phyloP scores from a whole-genome alignment of 2,888 invertebrate species.

The Myathropa florea region DNA sequence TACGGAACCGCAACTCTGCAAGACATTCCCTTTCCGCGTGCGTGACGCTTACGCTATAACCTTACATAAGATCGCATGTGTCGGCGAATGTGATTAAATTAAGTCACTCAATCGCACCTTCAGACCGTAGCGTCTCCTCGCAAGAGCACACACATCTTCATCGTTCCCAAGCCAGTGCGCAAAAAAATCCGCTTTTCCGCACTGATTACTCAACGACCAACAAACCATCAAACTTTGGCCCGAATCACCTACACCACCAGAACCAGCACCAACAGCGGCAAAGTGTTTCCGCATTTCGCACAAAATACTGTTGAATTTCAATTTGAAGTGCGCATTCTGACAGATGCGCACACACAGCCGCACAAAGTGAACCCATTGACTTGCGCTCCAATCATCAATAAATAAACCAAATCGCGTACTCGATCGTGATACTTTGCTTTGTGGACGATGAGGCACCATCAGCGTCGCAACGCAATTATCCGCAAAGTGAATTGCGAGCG shows the following conservation, averaged over 20 bases:
- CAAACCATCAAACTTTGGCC: background rate
- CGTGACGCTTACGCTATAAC: background rate
- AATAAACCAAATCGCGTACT: constrained; percentile 60
- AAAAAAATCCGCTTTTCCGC: background rate
- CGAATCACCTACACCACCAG: background rate
- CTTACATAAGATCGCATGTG: constrained; percentile 10
- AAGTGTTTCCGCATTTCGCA: constrained; percentile 57
- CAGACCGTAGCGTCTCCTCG: constrained; percentile 23
- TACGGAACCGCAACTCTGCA: background rate
- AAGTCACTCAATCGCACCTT: constrained; percentile 18
- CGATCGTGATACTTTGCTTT: constrained; percentile 32
- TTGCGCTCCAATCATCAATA: constrained; percentile 55
- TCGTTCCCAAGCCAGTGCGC: background rate
- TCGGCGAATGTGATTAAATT: constrained; percentile 12
- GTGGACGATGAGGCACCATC: background rate
- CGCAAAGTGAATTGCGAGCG: constrained; percentile 45
- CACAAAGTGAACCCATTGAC: constrained; percentile 40
- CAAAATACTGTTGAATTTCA: constrained; percentile 47
- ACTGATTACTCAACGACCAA: background rate
- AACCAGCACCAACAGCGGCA: background rate
- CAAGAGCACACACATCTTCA: background rate
- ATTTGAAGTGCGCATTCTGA: constrained; percentile 20
- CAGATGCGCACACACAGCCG: background rate
- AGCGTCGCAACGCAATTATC: constrained; percentile 48
- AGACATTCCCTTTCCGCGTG: background rate